Evolutionary conservation across 2,797 vertebrate genomes (phyloP).

Genomic region (Lindbergichthys nudifrons): DNA sequence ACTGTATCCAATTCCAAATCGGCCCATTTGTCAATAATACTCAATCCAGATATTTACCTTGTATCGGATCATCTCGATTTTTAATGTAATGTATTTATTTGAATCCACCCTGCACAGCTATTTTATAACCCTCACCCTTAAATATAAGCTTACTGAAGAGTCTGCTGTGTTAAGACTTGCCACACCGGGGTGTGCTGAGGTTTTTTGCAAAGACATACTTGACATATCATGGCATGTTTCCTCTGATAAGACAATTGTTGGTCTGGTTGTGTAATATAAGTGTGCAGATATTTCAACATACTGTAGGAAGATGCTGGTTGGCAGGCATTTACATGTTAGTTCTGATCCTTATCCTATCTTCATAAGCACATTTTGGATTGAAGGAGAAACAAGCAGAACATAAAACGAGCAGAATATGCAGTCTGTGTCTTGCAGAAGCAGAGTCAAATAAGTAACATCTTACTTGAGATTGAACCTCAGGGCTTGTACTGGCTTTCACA

Average conservation of each 20-base stretch:
- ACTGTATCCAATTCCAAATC: too few species aligned
- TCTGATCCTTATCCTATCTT: background rate
- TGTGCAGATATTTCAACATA: conserved; percentile 14
- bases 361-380: conserved; percentile 1
- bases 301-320: conserved; percentile 6
- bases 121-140: background rate
- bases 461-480: conserved; percentile 91
- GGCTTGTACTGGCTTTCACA: conserved; percentile 91
- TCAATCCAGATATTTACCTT: too few species aligned
- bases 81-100: background rate
- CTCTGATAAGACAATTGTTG: background rate
- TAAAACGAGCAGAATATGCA: background rate
- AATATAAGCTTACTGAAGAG: background rate
- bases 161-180: conserved; percentile 17
- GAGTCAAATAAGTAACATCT: conserved; percentile 57
- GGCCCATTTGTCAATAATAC: too few species aligned
- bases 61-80: background rate
- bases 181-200: conserved; percentile 20
- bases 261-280: conserved; percentile 18
- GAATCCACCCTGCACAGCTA: background rate
- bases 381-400: conserved; percentile 4
- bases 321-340: conserved; percentile 12
- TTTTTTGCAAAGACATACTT: background rate
- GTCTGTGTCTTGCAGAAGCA: background rate
- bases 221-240: background rate